Base-by-base conservation (phyloP, 2,797 vertebrate species). In the Emydoidea blandingii region DNA sequence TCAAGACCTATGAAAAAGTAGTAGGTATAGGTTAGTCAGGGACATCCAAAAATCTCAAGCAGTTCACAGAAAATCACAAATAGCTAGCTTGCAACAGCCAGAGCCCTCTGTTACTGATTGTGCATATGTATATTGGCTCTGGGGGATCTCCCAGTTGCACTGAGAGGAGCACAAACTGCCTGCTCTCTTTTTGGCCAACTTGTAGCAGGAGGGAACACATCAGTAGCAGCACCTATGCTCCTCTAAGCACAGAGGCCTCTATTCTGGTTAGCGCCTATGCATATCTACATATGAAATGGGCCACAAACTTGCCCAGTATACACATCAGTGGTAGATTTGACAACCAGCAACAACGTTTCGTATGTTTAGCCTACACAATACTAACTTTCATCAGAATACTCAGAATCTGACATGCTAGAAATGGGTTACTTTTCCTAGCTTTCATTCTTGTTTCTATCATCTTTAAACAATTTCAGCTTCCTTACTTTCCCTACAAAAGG, bases 1-100 rank as follows among this genome's bases (percentile, higher is more conserved):
- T 99, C 94, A 99, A 95, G 27, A 99, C 99, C 99, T 99, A 96
- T 1, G 72, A 78, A 27, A 68, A 89, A 90, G 93, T 85, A 74
- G 44, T 78, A 18, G 27, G 47, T 18, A 27, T 25, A 72, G 68
- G 27, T 15, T 47, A 62, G 29, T 92, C 68, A 84, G 74, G 47
- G 79, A 81, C 27, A 82, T 16, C 80, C 37, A 76, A 52, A 82
- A 90, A 88, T 54, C 85, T 34, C 47, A 84, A 88, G 79, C 37
- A 82, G 79, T 25, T 84, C 19, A 76, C 34, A 19, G 7, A 82
- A 54, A 93, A 80, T 14, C 78, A 76, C 6, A 87, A 1, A 37
- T 29, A 31, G 44, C 27, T 49, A 47, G 44, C 15, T 5, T 27
- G 29, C 27, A 78, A 49, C 12, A 78, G 14, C 44, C 27, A 49